phyloP scores from a whole-genome alignment of 2,113 vertebrate species.

The Panthera leo region DNA sequence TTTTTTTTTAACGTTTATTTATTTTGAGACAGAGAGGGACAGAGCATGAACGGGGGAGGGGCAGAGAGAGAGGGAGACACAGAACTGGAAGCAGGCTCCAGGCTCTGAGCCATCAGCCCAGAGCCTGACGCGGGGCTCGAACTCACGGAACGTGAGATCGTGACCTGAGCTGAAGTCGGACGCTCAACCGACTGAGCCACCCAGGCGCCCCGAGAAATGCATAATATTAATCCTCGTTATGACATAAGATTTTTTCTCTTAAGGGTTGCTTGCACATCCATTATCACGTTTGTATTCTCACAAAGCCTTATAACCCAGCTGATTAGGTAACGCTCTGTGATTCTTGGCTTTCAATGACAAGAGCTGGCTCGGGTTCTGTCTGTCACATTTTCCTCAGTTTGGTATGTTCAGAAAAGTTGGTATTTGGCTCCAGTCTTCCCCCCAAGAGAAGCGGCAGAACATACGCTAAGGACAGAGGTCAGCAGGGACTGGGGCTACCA shows the following conservation, averaged over 20 bases:
- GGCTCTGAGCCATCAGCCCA: too few species aligned
- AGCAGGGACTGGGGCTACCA: rapidly evolving
- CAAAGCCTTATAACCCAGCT: background rate
- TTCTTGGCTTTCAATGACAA: background rate
- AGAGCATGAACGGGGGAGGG: too few species aligned
- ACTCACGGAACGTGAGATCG: too few species aligned
- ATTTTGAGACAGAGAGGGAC: too few species aligned
- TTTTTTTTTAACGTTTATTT: too few species aligned
- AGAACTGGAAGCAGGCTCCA: too few species aligned
- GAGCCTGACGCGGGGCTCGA: too few species aligned
- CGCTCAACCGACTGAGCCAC: too few species aligned
- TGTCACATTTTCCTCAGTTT: background rate
- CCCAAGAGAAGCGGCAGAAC: background rate
- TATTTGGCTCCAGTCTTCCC: background rate
- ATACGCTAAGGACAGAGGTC: background rate
- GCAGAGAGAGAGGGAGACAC: too few species aligned
- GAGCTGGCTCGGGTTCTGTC: background rate
- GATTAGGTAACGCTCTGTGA: background rate
- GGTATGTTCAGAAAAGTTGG: background rate
- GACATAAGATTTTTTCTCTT: background rate
- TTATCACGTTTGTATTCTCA: background rate
- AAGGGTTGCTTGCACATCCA: background rate
- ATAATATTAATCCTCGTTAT: background rate
- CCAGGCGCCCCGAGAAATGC: background rate
- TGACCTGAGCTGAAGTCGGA: too few species aligned